These are phyloP conservation scores for Phytoseiulus persimilis DNA, from an alignment of 2,888 invertebrate genomes.

Conservation along the genomic window DNA sequence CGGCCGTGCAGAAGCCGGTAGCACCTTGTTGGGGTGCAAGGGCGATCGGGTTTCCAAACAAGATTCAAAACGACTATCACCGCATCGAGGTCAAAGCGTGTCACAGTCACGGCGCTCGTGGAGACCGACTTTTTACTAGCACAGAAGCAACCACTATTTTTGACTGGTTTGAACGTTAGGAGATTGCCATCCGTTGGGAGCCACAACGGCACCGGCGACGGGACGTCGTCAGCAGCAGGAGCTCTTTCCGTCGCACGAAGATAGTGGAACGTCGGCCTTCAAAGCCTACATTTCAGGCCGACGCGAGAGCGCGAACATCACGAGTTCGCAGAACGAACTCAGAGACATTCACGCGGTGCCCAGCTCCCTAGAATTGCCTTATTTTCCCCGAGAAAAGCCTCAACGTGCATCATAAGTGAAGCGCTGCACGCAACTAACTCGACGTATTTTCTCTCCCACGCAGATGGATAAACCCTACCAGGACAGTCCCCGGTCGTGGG, in stretches of 20 bases:
- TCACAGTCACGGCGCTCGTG: background rate
- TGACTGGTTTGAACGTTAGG: background rate
- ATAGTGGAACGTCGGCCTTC: background rate
- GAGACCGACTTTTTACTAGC: background rate
- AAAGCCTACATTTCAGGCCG: background rate
- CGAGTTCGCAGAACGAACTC: background rate
- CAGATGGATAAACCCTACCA: conserved; percentile 25
- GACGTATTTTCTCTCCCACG: background rate
- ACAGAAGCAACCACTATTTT: background rate
- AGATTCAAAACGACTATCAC: background rate
- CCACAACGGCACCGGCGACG: background rate
- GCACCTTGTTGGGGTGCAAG: background rate
- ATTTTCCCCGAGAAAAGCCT: background rate
- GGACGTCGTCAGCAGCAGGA: no score
- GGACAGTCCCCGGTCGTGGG: conserved; percentile 11
- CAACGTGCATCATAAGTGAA: background rate
- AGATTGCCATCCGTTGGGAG: background rate
- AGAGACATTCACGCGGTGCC: background rate
- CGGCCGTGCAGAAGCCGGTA: no score
- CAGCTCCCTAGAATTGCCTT: no score
- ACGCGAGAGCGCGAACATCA: background rate
- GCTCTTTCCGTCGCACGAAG: background rate
- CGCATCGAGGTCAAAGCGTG: background rate
- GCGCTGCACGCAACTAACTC: background rate
- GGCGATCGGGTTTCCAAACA: background rate